These are phyloP conservation scores for Agrilus planipennis DNA, from an alignment of 1,140 invertebrate genomes.

Conservation along the genomic window DNA sequence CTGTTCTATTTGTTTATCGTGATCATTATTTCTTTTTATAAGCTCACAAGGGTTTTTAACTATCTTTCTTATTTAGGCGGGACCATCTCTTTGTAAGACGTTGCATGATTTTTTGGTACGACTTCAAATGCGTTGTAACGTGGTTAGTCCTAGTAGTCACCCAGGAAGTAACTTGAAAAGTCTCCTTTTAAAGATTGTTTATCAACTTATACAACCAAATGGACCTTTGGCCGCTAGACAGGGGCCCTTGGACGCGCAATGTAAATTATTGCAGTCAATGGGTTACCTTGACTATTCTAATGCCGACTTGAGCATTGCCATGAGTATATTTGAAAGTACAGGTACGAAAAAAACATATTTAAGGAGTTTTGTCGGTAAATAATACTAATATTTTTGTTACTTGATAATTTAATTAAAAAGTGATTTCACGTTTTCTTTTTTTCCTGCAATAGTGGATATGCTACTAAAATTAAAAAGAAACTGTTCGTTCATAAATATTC, in stretches of 20 bases:
- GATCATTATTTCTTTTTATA: neutral
- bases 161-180: constrained; percentile 54
- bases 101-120: constrained; percentile 60
- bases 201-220: constrained; percentile 54
- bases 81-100: constrained; percentile 62
- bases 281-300: constrained; percentile 53
- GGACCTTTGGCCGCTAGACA: constrained; percentile 56
- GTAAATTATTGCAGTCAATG: constrained; percentile 55
- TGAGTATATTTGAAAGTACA: constrained; percentile 63
- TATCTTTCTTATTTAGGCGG: constrained; percentile 47
- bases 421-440: too few species aligned
- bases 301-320: constrained; percentile 56
- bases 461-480: too few species aligned
- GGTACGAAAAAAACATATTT: too few species aligned
- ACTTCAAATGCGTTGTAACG: constrained; percentile 56
- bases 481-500: too few species aligned
- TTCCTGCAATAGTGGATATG: too few species aligned
- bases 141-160: constrained; percentile 41
- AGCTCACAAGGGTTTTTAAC: constrained; percentile 3
- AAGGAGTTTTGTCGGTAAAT: too few species aligned
- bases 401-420: too few species aligned
- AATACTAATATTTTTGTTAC: too few species aligned
- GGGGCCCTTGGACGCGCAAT: constrained; percentile 75
- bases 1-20: neutral
- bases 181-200: constrained; percentile 54